Percentiles rank a stretch among this genome's conserved stretches.
Conservation (phyloP, 2,113 vertebrate species). For the Phoenicopterus ruber region DNA sequence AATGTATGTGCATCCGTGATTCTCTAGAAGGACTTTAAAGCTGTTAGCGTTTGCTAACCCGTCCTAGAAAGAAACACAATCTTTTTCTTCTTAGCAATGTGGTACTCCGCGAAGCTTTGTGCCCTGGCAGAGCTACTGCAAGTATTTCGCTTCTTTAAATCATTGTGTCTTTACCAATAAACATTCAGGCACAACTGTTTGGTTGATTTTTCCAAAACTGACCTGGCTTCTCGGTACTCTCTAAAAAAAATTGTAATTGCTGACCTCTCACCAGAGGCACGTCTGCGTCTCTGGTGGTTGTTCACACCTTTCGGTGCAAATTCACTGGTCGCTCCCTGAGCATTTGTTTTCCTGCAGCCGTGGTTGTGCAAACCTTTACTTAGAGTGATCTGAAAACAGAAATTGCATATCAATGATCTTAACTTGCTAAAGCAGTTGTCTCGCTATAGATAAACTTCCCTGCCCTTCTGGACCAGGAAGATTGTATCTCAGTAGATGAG, state of each 20-base stretch:
- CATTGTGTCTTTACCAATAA: background rate
- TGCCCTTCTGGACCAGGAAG: background rate
- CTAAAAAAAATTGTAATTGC: background rate
- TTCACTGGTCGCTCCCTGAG: background rate
- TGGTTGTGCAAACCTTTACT: background rate
- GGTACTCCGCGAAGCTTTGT: background rate
- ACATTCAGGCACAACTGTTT: background rate
- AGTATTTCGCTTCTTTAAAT: background rate
- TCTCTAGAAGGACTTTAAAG: background rate
- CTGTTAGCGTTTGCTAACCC: background rate
- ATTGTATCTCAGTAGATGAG: background rate
- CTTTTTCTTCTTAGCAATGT: background rate
- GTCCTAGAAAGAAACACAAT: background rate
- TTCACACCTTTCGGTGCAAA: background rate
- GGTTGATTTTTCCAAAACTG: background rate
- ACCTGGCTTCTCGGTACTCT: background rate
- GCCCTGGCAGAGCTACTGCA: background rate
- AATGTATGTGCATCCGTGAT: background rate
- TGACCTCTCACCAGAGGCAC: background rate
- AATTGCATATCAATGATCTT: accelerated
- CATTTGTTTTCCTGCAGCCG: background rate
- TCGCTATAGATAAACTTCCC: background rate
- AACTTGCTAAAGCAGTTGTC: background rate
- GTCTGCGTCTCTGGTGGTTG: background rate
- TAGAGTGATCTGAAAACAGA: background rate